Base-by-base conservation (phyloP, 2,113 vertebrate species). In the Urocynchramus pylzowi region DNA sequence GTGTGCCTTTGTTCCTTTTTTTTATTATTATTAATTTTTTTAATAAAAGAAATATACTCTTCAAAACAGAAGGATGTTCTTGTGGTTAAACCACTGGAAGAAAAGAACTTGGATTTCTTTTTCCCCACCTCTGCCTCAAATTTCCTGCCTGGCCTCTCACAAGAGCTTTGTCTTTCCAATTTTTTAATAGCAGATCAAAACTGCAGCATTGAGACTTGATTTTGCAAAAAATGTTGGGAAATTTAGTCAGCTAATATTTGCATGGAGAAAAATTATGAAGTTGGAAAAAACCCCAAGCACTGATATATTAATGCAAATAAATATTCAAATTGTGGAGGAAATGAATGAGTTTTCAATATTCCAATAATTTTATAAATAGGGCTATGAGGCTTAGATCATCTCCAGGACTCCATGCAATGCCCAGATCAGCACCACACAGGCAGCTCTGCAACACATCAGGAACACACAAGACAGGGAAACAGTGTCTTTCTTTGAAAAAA, bases 61-160 rank as follows among this genome's bases (percentile, higher is more conserved):
- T 93, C 57, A 83, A 94, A 95, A 85, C 61, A 93, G 77, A 59
- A 91, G 30, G 89, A 95, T 83, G 63, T 63, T 88, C 87, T 79
- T 77, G 82, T 65, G 67, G 63, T n/a, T 88, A 83, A 96, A 92
- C 39, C 59, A 56, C 90, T 65, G 47, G 54, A 91, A 87, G 30
- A 82, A 60, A 30, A 77, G 35, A 49, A 21, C 41, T 54, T 74
- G 49, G 37, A 64, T 84, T 42, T 80, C 87, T 85, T 74, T 69
- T 56, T 8, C 28, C 22, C 53, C 33, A 82, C 8, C 39, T 85
- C 50, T 69, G 53, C 54, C 75, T 80, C 82, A 88, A 49, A 91
- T 47, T 93, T 94, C 90, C 82, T 91, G 45, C 53, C 54, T 77
- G 41, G 50, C 11, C 39, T 67, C 54, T 35, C 19, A 83, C 54